Base-by-base conservation (phyloP, 2,113 vertebrate genomes). In the Callipepla squamata region DNA sequence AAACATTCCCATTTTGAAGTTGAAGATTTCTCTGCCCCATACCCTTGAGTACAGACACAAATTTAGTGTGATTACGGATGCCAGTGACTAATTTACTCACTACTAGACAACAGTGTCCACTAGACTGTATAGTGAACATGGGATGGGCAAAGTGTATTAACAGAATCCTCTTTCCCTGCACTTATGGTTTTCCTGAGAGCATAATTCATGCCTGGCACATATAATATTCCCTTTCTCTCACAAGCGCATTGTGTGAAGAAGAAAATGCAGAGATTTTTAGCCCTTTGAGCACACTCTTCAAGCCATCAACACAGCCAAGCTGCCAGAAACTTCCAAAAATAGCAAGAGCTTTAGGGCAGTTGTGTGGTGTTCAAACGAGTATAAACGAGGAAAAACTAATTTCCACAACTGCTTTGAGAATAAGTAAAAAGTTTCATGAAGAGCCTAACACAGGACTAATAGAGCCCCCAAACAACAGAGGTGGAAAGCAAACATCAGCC, bases 1-100 rank as follows among this genome's bases (percentile, higher is more conserved):
- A 76, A 4, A 2, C n/a, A 68, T 40, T 22, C 28, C n/a, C 48
- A 15, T 42, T 62, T 81, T 67, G 11, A 0, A 0, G 19, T 22
- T 48, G 19, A 91, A 70, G 40, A 44, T 74, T 76, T 6, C 26
- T 10, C 18, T 14, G 6, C 25, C 19, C 67, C 32, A 55, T 16
- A 73, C 6, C 5, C 25, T 30, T 38, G 4, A 50, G 30, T 50
- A 69, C 91, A 87, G 50, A 66, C 32, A 66, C 17, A 58, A 18
- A 72, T 78, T 63, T 80, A 19, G 9, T 55, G 42, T 68, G n/a
- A n/a, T 72, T 76, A n/a, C 13, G 6, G 17, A 26, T 83, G 57
- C 59, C 28, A 67, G 55, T 53, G 47, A 48, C 21, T 30, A 59
- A 78, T 53, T 69, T 55, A 32, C 18, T 83, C 28, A 58, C 63